Base-by-base conservation (phyloP, 2,797 vertebrate genomes). In the Hafferia zeledoni region DNA sequence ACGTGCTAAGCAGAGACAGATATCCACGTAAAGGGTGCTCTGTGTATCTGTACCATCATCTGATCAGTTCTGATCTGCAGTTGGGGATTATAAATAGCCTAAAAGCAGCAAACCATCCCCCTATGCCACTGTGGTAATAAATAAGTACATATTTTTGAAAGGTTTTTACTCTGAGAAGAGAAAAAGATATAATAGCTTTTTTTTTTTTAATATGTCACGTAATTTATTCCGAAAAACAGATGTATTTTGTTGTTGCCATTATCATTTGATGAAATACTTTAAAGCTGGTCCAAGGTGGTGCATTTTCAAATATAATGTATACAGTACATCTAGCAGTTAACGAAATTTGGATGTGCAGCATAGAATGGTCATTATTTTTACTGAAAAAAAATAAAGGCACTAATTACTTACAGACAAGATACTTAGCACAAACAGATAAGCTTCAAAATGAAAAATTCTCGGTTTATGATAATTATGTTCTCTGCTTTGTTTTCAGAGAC, bases 381-480 rank as follows among this genome's bases (percentile, higher is more conserved):
- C 98, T 97, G 97, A 97, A 97, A 98, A 98, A 98, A 98, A 98
- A 98, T 98, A 98, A 98, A 98, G 98, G 97, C 98, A 98, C 98
- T 98, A 98, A 98, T 98, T 98, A 98, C 98, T 98, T 98, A 98
- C 97, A 98, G 98, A 98, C 98, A 98, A 98, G 98, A 98, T 98
- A 98, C 98, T 98, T 98, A 98, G 98, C 98, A 98, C 98, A 98
- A 98, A 98, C 98, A 98, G 98, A 98, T 98, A 98, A 98, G 98
- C 98, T 98, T 98, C 98, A 98, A 98, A 98, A 98, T 98, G 98
- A 98, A 98, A 98, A 98, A 98, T 98, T 98, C 98, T 98, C 90
- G 30, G 97, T 98, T 98, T 98, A 98, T 98, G 98, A 98, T 98
- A 98, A 98, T 98, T 98, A 98, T 98, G 98, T 98, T 98, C 98